Conservation (phyloP, 1,140 invertebrate species). For the Drosophila kohkoa region DNA sequence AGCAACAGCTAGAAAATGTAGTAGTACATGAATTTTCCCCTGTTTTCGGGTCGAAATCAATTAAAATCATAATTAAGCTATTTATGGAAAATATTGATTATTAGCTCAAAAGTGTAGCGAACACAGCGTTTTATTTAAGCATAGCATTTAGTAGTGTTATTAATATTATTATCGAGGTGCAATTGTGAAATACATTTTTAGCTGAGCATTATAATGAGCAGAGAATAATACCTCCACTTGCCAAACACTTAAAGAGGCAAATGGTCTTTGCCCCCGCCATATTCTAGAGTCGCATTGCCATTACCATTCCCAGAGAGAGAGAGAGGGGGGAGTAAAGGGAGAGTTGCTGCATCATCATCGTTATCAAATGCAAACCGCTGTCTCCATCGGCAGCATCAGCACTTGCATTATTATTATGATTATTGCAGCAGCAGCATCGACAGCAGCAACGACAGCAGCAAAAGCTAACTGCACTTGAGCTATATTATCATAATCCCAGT, state of each 20-base stretch:
- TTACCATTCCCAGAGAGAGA: slow-evolving; percentile 45
- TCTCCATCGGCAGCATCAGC: slow-evolving; percentile 21
- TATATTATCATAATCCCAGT: slow-evolving; percentile 74
- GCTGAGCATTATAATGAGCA: slow-evolving; percentile 33
- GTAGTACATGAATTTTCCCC: slow-evolving; percentile 34
- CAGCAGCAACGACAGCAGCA: slow-evolving; percentile 57
- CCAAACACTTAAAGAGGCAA: slow-evolving; percentile 6
- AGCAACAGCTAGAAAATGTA: slow-evolving; percentile 8
- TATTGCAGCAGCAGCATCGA: slow-evolving; percentile 59
- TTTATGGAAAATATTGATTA: slow-evolving; percentile 65
- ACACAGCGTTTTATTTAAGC: slow-evolving; percentile 21
- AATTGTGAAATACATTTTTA: slow-evolving; percentile 24
- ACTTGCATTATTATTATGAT: slow-evolving; percentile 74
- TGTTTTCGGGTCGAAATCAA: slow-evolving; percentile 61
- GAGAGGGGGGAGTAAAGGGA: no score
- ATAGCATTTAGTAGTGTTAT: slow-evolving; percentile 27
- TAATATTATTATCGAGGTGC: slow-evolving; percentile 19
- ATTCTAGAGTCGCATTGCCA: slow-evolving; percentile 44
- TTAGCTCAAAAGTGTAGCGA: slow-evolving; percentile 6
- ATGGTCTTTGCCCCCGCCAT: slow-evolving; percentile 22
- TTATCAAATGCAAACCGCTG: slow-evolving; percentile 45
- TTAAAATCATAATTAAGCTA: slow-evolving; percentile 72
- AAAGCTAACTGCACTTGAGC: slow-evolving; percentile 77
- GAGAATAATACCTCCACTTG: not conserved
- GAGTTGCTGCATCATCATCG: slow-evolving; percentile 49